These are phyloP conservation scores for Dissostichus mawsoni DNA, from an alignment of 2,113 vertebrate species.

Conservation along the genomic window DNA sequence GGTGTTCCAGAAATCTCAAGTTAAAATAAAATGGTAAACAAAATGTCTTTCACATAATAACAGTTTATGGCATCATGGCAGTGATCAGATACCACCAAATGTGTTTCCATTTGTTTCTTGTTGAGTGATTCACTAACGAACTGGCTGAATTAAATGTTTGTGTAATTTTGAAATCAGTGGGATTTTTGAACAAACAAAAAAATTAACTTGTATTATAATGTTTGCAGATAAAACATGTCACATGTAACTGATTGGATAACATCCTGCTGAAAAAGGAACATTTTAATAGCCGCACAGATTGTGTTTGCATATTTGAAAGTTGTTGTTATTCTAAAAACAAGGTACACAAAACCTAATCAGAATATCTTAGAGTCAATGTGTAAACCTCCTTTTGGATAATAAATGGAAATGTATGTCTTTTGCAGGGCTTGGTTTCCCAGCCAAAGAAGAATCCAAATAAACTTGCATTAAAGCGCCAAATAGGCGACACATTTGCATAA, in stretches of 20 bases:
- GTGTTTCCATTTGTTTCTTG: neutral
- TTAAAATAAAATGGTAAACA: slow-evolving; percentile 44
- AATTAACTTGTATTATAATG: neutral
- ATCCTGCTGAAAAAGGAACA: neutral
- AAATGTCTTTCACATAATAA: slow-evolving; percentile 24
- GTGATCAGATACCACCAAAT: slow-evolving; percentile 7
- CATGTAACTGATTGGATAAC: neutral
- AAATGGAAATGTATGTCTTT: neutral
- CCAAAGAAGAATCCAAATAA: neutral
- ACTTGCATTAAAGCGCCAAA: slow-evolving; percentile 1
- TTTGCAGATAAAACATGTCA: neutral
- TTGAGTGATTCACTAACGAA: slow-evolving; percentile 7
- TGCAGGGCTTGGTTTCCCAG: neutral
- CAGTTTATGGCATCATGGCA: slow-evolving; percentile 22
- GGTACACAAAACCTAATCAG: slow-evolving; percentile 7
- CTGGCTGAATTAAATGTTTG: slow-evolving; percentile 1
- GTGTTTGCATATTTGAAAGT: slow-evolving; percentile 10
- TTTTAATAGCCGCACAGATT: neutral
- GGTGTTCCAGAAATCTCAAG: slow-evolving; percentile 39
- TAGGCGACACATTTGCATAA: neutral
- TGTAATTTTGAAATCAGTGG: slow-evolving; percentile 5
- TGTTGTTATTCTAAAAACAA: slow-evolving; percentile 11
- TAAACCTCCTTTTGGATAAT: neutral
- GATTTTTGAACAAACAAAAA: neutral
- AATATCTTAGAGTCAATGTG: neutral